Percentiles rank a stretch among this genome's conserved stretches.
phyloP scores from a whole-genome alignment of 2,888 invertebrate genomes.

The Artemia sp. region DNA sequence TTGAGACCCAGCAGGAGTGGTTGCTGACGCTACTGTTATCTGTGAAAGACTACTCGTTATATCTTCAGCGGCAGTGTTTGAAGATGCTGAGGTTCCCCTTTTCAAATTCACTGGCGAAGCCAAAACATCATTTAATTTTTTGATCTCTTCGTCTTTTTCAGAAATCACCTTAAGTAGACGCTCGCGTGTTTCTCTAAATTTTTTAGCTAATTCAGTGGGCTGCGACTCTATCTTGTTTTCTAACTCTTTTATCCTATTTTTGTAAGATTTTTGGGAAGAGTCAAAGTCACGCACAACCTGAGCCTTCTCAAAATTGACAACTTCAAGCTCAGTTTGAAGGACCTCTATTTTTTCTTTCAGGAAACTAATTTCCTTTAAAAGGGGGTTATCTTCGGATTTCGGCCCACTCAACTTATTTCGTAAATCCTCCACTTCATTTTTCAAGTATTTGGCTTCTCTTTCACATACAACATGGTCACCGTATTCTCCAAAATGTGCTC shows the following conservation, averaged over 20 bases:
- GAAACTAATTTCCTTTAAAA: neutral
- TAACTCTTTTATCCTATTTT: slow-evolving; percentile 28
- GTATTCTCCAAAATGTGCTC: neutral
- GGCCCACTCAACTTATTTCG: neutral
- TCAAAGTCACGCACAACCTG: neutral
- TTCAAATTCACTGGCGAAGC: slow-evolving; percentile 19
- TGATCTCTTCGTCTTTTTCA: slow-evolving; percentile 59
- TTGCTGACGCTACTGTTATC: slow-evolving; percentile 22
- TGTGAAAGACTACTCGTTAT: slow-evolving; percentile 20
- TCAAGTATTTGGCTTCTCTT: neutral
- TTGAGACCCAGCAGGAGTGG: slow-evolving; percentile 41
- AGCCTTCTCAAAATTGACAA: neutral
- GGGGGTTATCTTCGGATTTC: neutral
- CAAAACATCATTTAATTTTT: slow-evolving; percentile 39
- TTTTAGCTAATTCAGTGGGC: slow-evolving; percentile 46
- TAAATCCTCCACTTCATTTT: neutral
- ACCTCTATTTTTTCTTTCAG: neutral
- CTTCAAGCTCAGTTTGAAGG: slow-evolving; percentile 12
- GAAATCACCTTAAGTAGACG: slow-evolving; percentile 56
- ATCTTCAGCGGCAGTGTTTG: slow-evolving; percentile 18
- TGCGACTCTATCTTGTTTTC: slow-evolving; percentile 40
- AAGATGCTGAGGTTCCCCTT: slow-evolving; percentile 18
- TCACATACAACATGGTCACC: neutral
- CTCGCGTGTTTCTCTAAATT: slow-evolving; percentile 57
- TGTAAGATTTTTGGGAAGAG: neutral